Percentiles rank a stretch among this genome's conserved stretches.
Evolutionary conservation across 2,888 invertebrate genomes (phyloP).

Genomic region (Macrophya annulata): DNA sequence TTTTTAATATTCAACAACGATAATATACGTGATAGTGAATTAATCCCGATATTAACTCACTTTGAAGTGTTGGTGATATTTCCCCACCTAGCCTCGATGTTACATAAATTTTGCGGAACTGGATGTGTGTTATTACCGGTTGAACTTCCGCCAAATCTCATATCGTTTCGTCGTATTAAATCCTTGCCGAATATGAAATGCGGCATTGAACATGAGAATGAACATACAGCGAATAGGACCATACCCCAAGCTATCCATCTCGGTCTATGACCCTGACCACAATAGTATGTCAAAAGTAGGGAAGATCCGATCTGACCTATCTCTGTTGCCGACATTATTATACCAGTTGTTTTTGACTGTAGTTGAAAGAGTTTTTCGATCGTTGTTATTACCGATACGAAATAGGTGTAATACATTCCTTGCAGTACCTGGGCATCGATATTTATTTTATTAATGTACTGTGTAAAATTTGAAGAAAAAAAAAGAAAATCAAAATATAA

Average conservation of each 20-base stretch:
- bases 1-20: no score
- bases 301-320: constrained; percentile 96
- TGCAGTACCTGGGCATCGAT: constrained; percentile 75
- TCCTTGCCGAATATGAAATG: constrained; percentile 92
- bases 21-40: no score
- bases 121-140: constrained; percentile 68
- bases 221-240: constrained; percentile 92
- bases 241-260: constrained; percentile 97
- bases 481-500: background rate
- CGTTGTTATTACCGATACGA: constrained; percentile 96
- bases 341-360: constrained; percentile 94
- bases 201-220: constrained; percentile 93
- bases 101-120: constrained; percentile 74
- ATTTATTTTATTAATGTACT: no score
- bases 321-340: constrained; percentile 94
- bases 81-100: constrained; percentile 66
- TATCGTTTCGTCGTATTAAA: constrained; percentile 83
- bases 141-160: constrained; percentile 75
- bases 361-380: constrained; percentile 96
- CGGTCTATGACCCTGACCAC: constrained; percentile 95
- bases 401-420: constrained; percentile 97
- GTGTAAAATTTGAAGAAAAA: no score
- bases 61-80: constrained; percentile 66
- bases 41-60: no score
- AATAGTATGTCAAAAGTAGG: constrained; percentile 92